Conservation (phyloP, 2,888 invertebrate genomes). For the Aporophyla lueneburgensis region DNA sequence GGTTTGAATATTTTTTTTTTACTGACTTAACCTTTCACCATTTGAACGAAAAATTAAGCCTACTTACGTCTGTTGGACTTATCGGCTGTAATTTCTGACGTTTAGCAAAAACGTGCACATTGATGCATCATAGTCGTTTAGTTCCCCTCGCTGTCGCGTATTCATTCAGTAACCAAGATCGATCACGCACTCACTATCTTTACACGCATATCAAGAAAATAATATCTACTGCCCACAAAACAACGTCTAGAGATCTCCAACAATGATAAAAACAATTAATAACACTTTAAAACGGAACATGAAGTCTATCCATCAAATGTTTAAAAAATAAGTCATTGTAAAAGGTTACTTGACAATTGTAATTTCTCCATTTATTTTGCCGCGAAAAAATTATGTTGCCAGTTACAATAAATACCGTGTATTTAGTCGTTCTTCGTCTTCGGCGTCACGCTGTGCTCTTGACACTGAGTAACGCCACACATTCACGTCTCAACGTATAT, state of each 20-base stretch:
- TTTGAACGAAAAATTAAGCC: neutral
- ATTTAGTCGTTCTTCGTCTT: slow-evolving; percentile 58
- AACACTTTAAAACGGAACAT: slow-evolving; percentile 42
- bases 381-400: slow-evolving; percentile 60
- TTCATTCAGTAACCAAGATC: slow-evolving; percentile 53
- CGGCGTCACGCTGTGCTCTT: slow-evolving; percentile 58
- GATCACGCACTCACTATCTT: slow-evolving; percentile 47
- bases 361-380: slow-evolving; percentile 44
- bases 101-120: neutral
- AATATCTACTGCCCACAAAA: slow-evolving; percentile 40
- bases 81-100: neutral
- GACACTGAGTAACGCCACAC: slow-evolving; percentile 62
- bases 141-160: slow-evolving; percentile 15
- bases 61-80: neutral
- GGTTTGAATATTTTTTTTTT: no score
- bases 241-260: slow-evolving; percentile 41
- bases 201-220: slow-evolving; percentile 49
- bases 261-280: slow-evolving; percentile 51
- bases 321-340: slow-evolving; percentile 30
- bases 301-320: slow-evolving; percentile 40
- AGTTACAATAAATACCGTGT: slow-evolving; percentile 56
- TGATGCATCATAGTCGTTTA: neutral
- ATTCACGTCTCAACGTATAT: slow-evolving; percentile 43
- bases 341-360: slow-evolving; percentile 56
- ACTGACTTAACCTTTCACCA: neutral